phyloP scores from a whole-genome alignment of 2,113 vertebrate species.

The Ahaetulla prasina region DNA sequence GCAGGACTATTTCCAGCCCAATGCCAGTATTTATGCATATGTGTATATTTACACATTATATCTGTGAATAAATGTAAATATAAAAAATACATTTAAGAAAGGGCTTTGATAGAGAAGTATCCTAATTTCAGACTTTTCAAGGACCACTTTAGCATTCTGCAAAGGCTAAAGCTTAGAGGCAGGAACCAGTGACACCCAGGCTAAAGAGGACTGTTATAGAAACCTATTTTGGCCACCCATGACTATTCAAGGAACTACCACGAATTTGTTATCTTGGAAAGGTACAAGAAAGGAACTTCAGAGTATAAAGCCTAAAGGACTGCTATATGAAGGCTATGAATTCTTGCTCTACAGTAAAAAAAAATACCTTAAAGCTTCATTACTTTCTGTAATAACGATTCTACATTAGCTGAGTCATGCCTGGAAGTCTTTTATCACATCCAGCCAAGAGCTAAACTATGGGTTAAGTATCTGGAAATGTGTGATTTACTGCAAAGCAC shows the following conservation, averaged over 20 bases:
- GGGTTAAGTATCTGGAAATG: neutral
- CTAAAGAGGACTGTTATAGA: neutral
- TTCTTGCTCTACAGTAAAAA: neutral
- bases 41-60: neutral
- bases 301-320: neutral
- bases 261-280: neutral
- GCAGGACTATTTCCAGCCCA: neutral
- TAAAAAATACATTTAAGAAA: neutral
- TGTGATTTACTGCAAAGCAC: neutral
- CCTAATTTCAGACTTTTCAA: slow-evolving; percentile 24
- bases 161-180: neutral
- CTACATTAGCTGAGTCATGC: neutral
- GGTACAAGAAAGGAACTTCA: neutral
- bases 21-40: neutral
- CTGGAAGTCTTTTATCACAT: neutral
- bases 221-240: neutral
- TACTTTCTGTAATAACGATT: neutral
- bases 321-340: neutral
- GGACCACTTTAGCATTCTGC: no score
- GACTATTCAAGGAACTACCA: neutral
- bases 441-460: neutral
- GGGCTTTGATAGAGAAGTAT: neutral
- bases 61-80: neutral
- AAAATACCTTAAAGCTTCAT: neutral
- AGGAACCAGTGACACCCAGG: neutral